Evolutionary conservation across 2,797 vertebrate genomes (phyloP), one percentile per base, ranked within the genome.

Genomic region (Gallirallus australis): DNA sequence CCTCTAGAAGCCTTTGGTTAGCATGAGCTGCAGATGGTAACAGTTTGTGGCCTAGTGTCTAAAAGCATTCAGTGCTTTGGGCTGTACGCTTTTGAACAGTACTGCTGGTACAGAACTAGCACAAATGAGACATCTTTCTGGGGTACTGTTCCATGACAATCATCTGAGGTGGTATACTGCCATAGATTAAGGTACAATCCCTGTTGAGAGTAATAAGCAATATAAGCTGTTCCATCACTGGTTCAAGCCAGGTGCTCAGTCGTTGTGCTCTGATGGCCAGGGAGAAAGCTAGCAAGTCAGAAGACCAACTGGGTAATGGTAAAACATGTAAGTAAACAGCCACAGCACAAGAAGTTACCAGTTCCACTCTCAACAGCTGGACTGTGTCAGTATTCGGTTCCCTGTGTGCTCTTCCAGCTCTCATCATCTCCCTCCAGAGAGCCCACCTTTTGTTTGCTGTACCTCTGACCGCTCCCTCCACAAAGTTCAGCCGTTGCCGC

Each of bases 401-500:
- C 31, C 25, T n/a, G 33, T 3, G 5, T 25, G 15, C 47, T 50
- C 35, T 52, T 42, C 31, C 65, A 63, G 48, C 13, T 87, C 45
- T 48, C 27, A 47, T 11, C 25, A 33, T 20, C 21, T 75, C 27
- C 57, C 53, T 79, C 37, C 60, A 6, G 33, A 8, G 33, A 33
- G 28, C 7, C 61, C 47, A 48, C 54, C 25, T 40, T 27, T 40
- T 52, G 33, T 20, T 57, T 61, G 24, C n/a, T 47, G 35, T n/a
- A 3, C 33, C 25, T 73, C 45, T 11, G 17, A 53, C 15, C 8
- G 7, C 9, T 45, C 37, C 47, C 20, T 35, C 47, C 0, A 0
- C 35, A 23, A 68, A 50, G 76, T 33, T 69, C 50, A 50, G 54
- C 23, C 21, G 31, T 64, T 69, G 75, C 60, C 45, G 40, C 25